phyloP scores from a whole-genome alignment of 2,113 vertebrate species.

The Apteryx owenii region DNA sequence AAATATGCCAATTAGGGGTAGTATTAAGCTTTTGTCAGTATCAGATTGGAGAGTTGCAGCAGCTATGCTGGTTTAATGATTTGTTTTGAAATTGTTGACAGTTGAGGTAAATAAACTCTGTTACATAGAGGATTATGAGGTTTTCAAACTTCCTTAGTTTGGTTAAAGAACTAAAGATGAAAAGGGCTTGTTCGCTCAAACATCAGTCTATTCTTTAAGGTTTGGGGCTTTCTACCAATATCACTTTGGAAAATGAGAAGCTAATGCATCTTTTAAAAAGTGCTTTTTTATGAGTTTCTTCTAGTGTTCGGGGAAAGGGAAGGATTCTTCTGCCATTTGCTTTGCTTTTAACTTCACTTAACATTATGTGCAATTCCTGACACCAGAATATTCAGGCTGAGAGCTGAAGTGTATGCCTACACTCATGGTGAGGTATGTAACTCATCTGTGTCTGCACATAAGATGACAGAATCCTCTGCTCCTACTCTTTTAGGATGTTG shows the following conservation, averaged over 20 bases:
- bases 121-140: conserved; percentile 14
- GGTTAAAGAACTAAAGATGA: not conserved
- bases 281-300: not conserved
- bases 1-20: not conserved
- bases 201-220: not conserved
- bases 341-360: not conserved
- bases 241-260: not conserved
- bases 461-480: not conserved
- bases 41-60: not conserved
- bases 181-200: conserved; percentile 10
- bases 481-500: not conserved
- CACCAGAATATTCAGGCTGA: not conserved
- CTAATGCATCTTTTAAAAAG: not conserved
- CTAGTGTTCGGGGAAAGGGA: not conserved
- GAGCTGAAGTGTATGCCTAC: not conserved
- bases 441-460: not conserved
- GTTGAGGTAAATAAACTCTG: not conserved
- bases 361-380: not conserved
- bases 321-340: not conserved
- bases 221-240: not conserved
- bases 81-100: conserved; percentile 44
- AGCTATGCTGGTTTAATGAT: not conserved
- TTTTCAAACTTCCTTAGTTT: conserved; percentile 1
- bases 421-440: not conserved
- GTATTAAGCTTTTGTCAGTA: not conserved